These are phyloP conservation scores for Centropristis striata DNA, from an alignment of 2,113 vertebrate genomes.

Conservation along the genomic window DNA sequence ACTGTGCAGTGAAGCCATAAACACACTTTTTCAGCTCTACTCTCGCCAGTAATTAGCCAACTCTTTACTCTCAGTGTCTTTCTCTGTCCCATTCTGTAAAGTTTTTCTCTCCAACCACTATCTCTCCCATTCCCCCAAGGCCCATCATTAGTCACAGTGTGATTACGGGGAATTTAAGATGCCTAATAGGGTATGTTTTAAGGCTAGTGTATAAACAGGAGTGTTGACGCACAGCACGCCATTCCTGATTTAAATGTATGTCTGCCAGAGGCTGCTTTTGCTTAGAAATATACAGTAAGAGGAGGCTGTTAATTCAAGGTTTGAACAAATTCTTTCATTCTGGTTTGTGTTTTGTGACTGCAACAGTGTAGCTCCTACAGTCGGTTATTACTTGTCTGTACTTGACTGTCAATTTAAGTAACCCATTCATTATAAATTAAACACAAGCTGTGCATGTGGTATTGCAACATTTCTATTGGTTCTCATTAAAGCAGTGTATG, in stretches of 20 bases:
- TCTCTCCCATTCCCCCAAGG: background rate
- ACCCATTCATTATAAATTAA: background rate
- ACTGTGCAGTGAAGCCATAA: slow-evolving; percentile 24
- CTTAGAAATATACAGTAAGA: slow-evolving; percentile 24
- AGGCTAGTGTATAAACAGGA: slow-evolving; percentile 12
- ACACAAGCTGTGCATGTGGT: background rate
- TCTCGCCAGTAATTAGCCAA: slow-evolving; percentile 22
- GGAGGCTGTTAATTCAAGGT: slow-evolving; percentile 36
- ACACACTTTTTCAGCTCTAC: slow-evolving; percentile 4
- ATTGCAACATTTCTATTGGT: background rate
- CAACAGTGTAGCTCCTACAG: background rate
- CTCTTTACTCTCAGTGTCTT: background rate
- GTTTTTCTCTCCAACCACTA: slow-evolving; percentile 19
- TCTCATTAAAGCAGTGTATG: no score
- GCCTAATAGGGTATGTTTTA: slow-evolving; percentile 39
- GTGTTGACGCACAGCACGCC: slow-evolving; percentile 6
- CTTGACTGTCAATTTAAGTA: background rate
- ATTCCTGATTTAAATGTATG: slow-evolving; percentile 47
- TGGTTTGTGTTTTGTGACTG: background rate
- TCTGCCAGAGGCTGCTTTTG: slow-evolving; percentile 29
- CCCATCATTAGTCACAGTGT: slow-evolving; percentile 33
- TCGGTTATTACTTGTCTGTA: background rate
- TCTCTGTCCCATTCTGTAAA: background rate
- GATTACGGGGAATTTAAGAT: slow-evolving; percentile 50
- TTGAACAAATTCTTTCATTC: slow-evolving; percentile 10